Percentiles rank a stretch among this genome's conserved stretches.
Evolutionary conservation across 2,113 vertebrate species (phyloP).

Genomic region (Scartelaos histophorus): DNA sequence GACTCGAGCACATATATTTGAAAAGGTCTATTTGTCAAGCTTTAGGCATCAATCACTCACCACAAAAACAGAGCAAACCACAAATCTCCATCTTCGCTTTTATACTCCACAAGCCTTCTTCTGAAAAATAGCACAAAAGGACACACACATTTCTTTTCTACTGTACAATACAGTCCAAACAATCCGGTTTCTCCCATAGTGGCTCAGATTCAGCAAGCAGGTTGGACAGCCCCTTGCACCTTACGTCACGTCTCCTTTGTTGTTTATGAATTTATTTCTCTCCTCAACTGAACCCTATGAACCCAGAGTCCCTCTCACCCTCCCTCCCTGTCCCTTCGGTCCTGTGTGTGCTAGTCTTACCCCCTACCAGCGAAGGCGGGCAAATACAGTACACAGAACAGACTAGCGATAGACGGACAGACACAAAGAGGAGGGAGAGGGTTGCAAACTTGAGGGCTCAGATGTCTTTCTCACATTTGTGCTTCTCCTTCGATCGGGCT

Average conservation of each 20-base stretch:
- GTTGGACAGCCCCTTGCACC: constrained; percentile 71
- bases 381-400: constrained; percentile 59
- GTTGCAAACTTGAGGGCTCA: constrained; percentile 21
- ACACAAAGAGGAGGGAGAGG: constrained; percentile 38
- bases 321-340: constrained; percentile 52
- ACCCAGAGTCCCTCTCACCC: constrained; percentile 53
- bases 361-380: constrained; percentile 65
- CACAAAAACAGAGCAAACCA: constrained; percentile 49
- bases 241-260: constrained; percentile 81
- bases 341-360: constrained; percentile 51
- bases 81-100: constrained; percentile 55
- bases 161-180: constrained; percentile 57
- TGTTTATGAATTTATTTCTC: constrained; percentile 82
- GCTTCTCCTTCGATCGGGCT: constrained; percentile 58
- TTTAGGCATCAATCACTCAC: constrained; percentile 47
- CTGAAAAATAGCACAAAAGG: constrained; percentile 54
- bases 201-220: constrained; percentile 70
- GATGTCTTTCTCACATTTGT: constrained; percentile 59
- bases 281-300: constrained; percentile 77
- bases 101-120: constrained; percentile 59
- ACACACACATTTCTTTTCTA: constrained; percentile 42
- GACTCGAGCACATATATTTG: not conserved
- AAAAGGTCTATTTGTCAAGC: constrained; percentile 21
- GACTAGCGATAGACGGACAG: constrained; percentile 29
- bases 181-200: constrained; percentile 63